Conservation (phyloP, 2,797 vertebrate genomes). For the Loris lydekkerianus region DNA sequence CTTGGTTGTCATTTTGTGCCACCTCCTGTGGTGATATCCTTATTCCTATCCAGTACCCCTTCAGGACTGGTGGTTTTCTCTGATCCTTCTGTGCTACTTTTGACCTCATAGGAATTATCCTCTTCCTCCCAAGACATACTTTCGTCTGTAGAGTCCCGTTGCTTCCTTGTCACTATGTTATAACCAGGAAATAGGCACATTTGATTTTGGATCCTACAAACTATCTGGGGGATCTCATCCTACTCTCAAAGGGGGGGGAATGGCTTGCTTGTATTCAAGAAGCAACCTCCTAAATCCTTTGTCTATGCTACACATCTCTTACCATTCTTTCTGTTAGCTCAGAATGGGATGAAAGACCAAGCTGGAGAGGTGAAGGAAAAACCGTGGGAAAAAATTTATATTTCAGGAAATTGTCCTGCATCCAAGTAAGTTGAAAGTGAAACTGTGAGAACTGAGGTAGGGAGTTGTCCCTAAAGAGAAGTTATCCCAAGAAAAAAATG, state of each 20-base stretch:
- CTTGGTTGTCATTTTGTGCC: neutral
- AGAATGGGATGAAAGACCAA: neutral
- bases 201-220: neutral
- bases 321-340: neutral
- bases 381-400: neutral
- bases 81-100: neutral
- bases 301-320: neutral
- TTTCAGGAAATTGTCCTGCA: neutral
- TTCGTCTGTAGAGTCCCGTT: neutral
- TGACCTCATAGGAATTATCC: neutral
- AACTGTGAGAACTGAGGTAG: neutral
- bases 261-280: neutral
- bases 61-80: neutral
- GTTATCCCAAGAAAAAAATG: constrained; percentile 22
- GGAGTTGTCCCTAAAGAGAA: neutral
- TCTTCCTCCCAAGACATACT: neutral
- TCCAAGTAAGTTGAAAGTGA: neutral
- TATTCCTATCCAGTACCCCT: neutral
- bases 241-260: neutral
- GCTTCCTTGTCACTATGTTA: neutral
- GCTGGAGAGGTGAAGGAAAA: neutral
- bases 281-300: neutral
- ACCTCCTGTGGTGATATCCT: neutral
- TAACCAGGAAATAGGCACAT: neutral
- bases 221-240: neutral